Evolutionary conservation across 2,888 invertebrate genomes (phyloP).

Genomic region (Ophioninae sp.): DNA sequence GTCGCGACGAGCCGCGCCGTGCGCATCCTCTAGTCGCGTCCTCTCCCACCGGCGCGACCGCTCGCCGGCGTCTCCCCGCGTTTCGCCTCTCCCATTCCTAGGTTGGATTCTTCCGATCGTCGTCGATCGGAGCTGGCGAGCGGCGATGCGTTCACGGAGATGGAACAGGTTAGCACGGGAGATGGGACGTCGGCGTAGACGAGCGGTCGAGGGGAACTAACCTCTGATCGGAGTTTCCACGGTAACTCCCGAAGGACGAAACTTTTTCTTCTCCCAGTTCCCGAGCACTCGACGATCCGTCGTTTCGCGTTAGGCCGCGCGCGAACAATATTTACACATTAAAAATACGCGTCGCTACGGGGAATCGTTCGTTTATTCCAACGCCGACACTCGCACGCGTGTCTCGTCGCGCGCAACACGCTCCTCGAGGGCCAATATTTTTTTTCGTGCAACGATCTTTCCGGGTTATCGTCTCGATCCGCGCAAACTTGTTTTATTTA

Average conservation of each 20-base stretch:
- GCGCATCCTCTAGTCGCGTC: background rate
- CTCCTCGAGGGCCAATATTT: background rate
- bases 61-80: background rate
- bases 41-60: too few relatives aligned
- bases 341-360: background rate
- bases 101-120: background rate
- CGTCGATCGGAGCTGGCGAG: background rate
- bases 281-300: background rate
- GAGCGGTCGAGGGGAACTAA: slow-evolving; percentile 28
- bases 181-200: background rate
- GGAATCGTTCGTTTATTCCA: background rate
- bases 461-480: background rate
- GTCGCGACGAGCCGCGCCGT: slow-evolving; percentile 34
- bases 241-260: background rate
- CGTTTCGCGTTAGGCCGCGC: background rate
- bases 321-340: slow-evolving; percentile 7
- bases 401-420: background rate
- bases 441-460: background rate
- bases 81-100: slow-evolving; percentile 5
- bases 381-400: background rate
- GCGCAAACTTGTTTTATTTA: background rate
- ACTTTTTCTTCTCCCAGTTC: background rate
- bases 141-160: background rate
- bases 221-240: slow-evolving; percentile 26
- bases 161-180: too few relatives aligned